These are phyloP conservation scores for Lepidocolaptes lacrymiger DNA, from an alignment of 2,797 vertebrate genomes.

Conservation along the genomic window DNA sequence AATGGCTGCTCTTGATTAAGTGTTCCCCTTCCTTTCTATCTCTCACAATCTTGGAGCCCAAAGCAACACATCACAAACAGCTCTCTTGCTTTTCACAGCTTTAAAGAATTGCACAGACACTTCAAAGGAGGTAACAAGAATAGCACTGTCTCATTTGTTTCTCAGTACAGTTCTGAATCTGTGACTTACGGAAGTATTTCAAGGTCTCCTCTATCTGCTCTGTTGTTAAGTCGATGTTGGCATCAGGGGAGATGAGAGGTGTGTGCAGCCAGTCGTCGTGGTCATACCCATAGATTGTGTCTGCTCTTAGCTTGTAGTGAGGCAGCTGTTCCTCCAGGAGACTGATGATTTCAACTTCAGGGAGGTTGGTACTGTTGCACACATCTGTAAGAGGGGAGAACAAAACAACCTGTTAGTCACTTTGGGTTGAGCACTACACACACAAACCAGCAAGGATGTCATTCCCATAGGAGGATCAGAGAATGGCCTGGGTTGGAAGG, in stretches of 20 bases:
- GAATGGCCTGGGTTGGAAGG: not conserved
- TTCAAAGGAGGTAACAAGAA: not conserved
- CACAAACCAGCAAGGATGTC: not conserved
- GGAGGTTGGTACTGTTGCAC: constrained; percentile 97
- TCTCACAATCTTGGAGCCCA: not conserved
- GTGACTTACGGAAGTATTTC: constrained; percentile 96
- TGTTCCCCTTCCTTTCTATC: not conserved
- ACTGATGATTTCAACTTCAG: constrained; percentile 99
- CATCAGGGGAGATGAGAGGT: constrained; percentile 89
- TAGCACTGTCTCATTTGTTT: not conserved
- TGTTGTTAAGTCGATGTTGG: constrained; percentile 89
- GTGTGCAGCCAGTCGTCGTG: constrained; percentile 99
- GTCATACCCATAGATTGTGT: constrained; percentile 97
- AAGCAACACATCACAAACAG: not conserved
- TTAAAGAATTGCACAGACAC: not conserved
- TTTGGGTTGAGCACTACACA: not conserved
- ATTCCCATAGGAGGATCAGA: not conserved
- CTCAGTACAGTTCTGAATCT: not conserved
- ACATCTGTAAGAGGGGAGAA: constrained; percentile 83
- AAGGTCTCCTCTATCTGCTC: constrained; percentile 98
- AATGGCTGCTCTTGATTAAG: not conserved
- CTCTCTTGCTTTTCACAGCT: not conserved
- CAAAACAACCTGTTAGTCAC: not conserved
- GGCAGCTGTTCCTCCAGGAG: constrained; percentile 97
- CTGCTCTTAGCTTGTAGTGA: constrained; percentile 95